These are phyloP conservation scores for Xenopus tropicalis DNA, from an alignment of 2,113 vertebrate species.

Conservation along the genomic window UCB_Xtro_10.0 CM004446.2:105073001-105073500, in stretches of 20 bases:
- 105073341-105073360: too few relatives aligned
- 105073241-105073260: constrained; percentile 9
- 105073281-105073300: constrained; percentile 10
- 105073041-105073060: constrained; percentile 62
- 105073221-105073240: constrained; percentile 37
- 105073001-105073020: constrained; percentile 64
- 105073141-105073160: constrained; percentile 36
- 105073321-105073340: too few relatives aligned
- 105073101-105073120: constrained; percentile 46
- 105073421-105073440: too few relatives aligned
- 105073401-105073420: too few relatives aligned
- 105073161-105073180: constrained; percentile 17
- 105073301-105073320: background rate
- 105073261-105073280: constrained; percentile 6
- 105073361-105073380: too few relatives aligned
- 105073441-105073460: too few relatives aligned
- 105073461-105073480: too few relatives aligned
- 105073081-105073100: constrained; percentile 67
- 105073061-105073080: constrained; percentile 63
- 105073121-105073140: constrained; percentile 55
- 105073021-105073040: constrained; percentile 60
- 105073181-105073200: constrained; percentile 47
- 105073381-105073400: too few relatives aligned
- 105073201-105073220: constrained; percentile 64
- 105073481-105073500: too few relatives aligned